Base-by-base conservation (phyloP, 2,888 invertebrate species). In the Microctonus brassicae region DNA sequence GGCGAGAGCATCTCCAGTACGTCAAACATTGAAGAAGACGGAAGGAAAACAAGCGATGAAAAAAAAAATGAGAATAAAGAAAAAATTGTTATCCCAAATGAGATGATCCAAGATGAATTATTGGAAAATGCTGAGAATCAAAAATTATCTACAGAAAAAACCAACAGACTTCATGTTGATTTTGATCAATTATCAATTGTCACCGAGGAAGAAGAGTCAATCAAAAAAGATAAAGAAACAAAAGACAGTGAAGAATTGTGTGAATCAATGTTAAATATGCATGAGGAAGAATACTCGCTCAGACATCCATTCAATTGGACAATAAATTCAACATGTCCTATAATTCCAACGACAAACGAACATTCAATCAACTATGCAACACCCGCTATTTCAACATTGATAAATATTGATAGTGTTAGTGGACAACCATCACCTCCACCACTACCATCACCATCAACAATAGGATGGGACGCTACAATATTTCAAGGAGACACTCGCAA, bases 181-280 rank as follows among this genome's bases (percentile, higher is more conserved):
- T 94, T 94, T 87, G 93, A 94, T 86, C 93, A 94, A 84, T 89
- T 94, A 61, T 93, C 93, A 72, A 92, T 94, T 26, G 94, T 94
- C 57, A 93, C 93, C 6, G 94, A 94, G 83, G 94, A 94, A 70
- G 87, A 87, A 9, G 87, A 87, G 58, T 36, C 79, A 10, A 83
- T 83, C 24, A 87, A 83, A 69, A 82, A 83, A 4, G 76, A 63
- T 73, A 72, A 20, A 33, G 53, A 52, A 7, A 9, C 17, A 58
- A 75, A 22, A 58, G 76, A 47, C 72, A 58, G 47, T 47, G 47
- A 47, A 17, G 17, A 47, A 47, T 47, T 11, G 53, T 34, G 57
- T 66, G 66, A 66, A 57, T 36, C 57, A 10, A 55, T 24, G n/a
- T 36, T 57, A 66, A 66, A 66, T 57, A 66, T 55, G 57, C 57